Base-by-base conservation (phyloP, 2,113 vertebrate genomes). In the Scophthalmus maximus region DNA sequence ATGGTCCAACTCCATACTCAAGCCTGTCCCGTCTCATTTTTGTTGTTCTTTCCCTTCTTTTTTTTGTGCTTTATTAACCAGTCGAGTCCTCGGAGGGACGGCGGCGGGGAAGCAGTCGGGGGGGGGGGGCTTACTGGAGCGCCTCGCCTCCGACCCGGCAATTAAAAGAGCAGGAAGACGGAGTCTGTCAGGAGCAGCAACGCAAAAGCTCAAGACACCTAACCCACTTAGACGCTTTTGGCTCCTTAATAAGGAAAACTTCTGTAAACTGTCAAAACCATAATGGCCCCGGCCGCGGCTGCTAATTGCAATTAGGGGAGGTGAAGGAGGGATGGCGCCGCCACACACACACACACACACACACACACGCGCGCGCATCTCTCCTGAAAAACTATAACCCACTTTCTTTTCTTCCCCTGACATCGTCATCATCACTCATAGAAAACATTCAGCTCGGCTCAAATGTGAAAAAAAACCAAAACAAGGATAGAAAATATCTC, bases 261-360 rank as follows among this genome's bases (percentile, higher is more conserved):
- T 91, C 85, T 85, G 89, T 89, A 83, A 87, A 91, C 88, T 93
- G 92, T 93, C 93, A 92, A 70, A 82, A 87, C 69, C 78, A 82
- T 88, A 89, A 92, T 91, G 76, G 87, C 62, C 63, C 77, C 49
- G 81, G 79, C 79, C 82, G 79, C 44, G 36, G n/a, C 49, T 55
- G 85, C 53, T 90, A 89, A 89, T 88, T 91, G 86, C 84, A 90
- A 91, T 92, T 89, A 91, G 80, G 61, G 60, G 52, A 90, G 63
- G 65, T 81, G 86, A 82, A 84, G 74, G 84, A 76, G 79, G 9
- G 82, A 88, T 75, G 59, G 47, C 40, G 12, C 38, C 20, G 5
- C 69, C 53, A 36, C 40, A 51, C 69, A 52, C 70, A 49, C 55
- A 52, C 53, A 36, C 34, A 57, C 38, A 67, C 64, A 67, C 51